Evolutionary conservation across 2,888 invertebrate genomes (phyloP), one percentile per base, ranked within the genome.

Genomic region (Diaprepes abbreviatus): DNA sequence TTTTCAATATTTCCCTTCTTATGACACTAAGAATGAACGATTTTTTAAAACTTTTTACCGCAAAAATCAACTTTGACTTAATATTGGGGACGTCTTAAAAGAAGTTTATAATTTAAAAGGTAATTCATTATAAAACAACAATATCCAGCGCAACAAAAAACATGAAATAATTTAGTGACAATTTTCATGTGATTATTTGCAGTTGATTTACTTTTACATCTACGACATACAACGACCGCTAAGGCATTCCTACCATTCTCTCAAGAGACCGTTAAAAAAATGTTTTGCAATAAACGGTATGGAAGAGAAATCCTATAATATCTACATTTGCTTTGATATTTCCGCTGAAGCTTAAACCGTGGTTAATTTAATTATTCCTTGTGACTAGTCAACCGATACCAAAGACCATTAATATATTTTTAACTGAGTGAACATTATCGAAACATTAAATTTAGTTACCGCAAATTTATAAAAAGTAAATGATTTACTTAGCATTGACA

Each of bases 361-460:
- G 12, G 33, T 62, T 62, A 62, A 62, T 62, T 62, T 28, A 62
- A 62, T 62, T 62, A 62, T 62, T 62, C 62, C 35, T 21, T 31
- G 24, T 45, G 62, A 38, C 48, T 50, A 35, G 50, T 62, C 62
- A 62, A 50, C 48, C 62, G 50, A 36, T 35, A 62, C 35, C 50
- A 48, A 19, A 62, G 14, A 50, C 62, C 62, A 62, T 62, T 62
- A 62, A 62, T 50, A 50, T 38, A 48, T 62, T 62, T 62, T 62
- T 50, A 62, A 62, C 33, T 28, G 48, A 50, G 36, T 50, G 50
- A 50, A 62, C 62, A 62, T 50, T 50, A 62, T 59, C 59, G 43
- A 17, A 43, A 58, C 48, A 16, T 45, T 59, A 59, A 59, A 33
- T 59, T 59, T 40, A 40, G 24, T 58, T 59, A 59, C 59, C 59